Conservation (phyloP, 2,797 vertebrate species). For the Microchirus variegatus region DNA sequence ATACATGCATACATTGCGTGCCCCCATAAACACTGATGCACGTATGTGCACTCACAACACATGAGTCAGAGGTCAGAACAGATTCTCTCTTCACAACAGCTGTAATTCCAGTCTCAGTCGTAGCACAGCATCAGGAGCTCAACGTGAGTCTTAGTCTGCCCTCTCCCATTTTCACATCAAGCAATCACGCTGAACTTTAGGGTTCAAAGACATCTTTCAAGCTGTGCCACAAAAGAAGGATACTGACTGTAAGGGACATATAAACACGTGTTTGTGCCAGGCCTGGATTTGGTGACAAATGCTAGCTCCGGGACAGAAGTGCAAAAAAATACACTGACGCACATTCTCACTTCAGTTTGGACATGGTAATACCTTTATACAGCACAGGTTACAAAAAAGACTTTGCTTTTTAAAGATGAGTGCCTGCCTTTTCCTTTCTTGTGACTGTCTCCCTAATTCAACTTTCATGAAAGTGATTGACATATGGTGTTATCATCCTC, state of each 20-base stretch:
- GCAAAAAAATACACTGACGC: conserved; percentile 36
- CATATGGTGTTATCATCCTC: conserved; percentile 72
- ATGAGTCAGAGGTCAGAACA: conserved; percentile 66
- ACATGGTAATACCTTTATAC: conserved; percentile 35
- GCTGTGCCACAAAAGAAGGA: conserved; percentile 33
- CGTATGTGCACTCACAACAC: conserved; percentile 31
- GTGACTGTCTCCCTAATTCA: conserved; percentile 64
- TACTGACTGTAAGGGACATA: conserved; percentile 30
- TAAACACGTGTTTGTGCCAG: conserved; percentile 50
- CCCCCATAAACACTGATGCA: neutral
- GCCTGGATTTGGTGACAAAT: conserved; percentile 44
- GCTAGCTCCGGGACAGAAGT: conserved; percentile 35
- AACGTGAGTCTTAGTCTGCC: conserved; percentile 73
- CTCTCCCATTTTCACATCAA: conserved; percentile 76
- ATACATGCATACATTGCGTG: conserved; percentile 4
- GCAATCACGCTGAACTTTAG: conserved; percentile 66
- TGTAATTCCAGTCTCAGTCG: conserved; percentile 72
- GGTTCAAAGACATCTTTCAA: conserved; percentile 57
- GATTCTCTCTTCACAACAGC: conserved; percentile 61
- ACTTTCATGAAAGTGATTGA: conserved; percentile 74
- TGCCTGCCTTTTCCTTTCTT: conserved; percentile 54
- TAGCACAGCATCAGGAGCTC: conserved; percentile 63
- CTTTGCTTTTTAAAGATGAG: conserved; percentile 42
- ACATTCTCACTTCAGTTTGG: neutral
- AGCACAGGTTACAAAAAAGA: conserved; percentile 24